Evolutionary conservation across 2,797 vertebrate genomes (phyloP).

Genomic region (Paedocypris micromegethes): DNA sequence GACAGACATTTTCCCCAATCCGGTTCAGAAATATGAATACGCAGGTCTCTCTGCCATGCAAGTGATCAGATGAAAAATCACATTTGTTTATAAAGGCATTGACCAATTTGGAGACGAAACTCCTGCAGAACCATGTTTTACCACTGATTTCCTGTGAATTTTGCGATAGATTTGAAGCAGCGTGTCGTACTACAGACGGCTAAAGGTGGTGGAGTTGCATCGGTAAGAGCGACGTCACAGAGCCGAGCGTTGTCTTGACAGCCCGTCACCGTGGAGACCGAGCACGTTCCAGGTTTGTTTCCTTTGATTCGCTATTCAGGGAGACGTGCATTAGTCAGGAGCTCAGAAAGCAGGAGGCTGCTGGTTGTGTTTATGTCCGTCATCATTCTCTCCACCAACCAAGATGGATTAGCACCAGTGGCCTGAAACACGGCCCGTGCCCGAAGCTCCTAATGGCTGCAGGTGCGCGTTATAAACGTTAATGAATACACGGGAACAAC

Average conservation of each 20-base stretch:
- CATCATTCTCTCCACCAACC: conserved; percentile 54
- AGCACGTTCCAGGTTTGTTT: conserved; percentile 49
- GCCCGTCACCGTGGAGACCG: conserved; percentile 44
- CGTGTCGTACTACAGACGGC: neutral
- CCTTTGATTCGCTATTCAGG: conserved; percentile 60
- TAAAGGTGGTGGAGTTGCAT: conserved; percentile 15
- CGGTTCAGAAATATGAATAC: too few species aligned
- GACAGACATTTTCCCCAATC: too few species aligned
- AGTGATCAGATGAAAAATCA: too few species aligned
- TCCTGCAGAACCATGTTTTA: too few species aligned
- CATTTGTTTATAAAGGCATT: too few species aligned
- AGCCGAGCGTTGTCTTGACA: conserved; percentile 36
- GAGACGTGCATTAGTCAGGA: conserved; percentile 59
- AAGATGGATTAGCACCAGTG: conserved; percentile 52
- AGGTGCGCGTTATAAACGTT: conserved; percentile 28
- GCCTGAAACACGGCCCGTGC: conserved; percentile 31
- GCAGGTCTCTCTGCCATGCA: too few species aligned
- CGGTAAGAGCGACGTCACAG: conserved; percentile 13
- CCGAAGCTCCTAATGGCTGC: conserved; percentile 37
- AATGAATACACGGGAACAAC: conserved; percentile 28
- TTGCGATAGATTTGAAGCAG: neutral
- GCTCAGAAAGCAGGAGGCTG: conserved; percentile 47
- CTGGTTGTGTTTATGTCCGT: conserved; percentile 54
- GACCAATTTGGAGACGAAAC: too few species aligned
- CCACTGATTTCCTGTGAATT: too few species aligned